phyloP scores from a whole-genome alignment of 2,888 invertebrate species.

The Mythimna pallens region DNA sequence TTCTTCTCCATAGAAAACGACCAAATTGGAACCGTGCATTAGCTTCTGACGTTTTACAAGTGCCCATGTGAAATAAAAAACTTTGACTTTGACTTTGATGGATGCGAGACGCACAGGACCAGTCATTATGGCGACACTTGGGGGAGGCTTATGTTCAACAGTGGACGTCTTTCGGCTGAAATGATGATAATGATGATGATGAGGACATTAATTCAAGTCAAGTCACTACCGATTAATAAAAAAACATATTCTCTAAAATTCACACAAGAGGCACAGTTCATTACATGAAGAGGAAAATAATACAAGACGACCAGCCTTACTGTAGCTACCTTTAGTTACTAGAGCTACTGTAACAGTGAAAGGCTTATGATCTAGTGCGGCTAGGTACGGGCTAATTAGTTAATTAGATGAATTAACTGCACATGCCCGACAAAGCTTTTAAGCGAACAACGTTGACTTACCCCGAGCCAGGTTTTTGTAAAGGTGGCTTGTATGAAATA shows the following conservation, averaged over 20 bases:
- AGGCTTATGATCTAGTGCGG: slow-evolving; percentile 39
- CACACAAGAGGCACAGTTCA: not conserved
- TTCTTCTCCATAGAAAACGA: too few species aligned
- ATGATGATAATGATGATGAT: too few species aligned
- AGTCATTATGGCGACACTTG: too few species aligned
- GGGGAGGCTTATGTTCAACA: too few species aligned
- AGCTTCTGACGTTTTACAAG: too few species aligned
- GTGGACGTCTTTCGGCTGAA: too few species aligned
- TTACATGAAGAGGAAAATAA: not conserved
- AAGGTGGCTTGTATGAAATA: slow-evolving; percentile 12
- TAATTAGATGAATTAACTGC: slow-evolving; percentile 56
- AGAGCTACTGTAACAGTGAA: slow-evolving; percentile 8
- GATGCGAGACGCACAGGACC: too few species aligned
- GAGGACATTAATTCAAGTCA: too few species aligned
- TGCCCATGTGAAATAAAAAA: too few species aligned
- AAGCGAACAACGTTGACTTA: slow-evolving; percentile 23
- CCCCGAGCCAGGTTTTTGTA: slow-evolving; percentile 16
- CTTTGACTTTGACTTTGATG: too few species aligned
- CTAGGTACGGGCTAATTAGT: slow-evolving; percentile 42
- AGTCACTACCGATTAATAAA: too few species aligned
- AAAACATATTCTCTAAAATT: not conserved
- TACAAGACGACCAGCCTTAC: not conserved
- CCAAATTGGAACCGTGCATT: too few species aligned
- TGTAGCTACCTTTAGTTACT: not conserved
- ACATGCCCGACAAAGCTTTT: slow-evolving; percentile 50